These are phyloP conservation scores for Thunnus albacares DNA, from an alignment of 2,797 vertebrate genomes.

Conservation along the genomic window DNA sequence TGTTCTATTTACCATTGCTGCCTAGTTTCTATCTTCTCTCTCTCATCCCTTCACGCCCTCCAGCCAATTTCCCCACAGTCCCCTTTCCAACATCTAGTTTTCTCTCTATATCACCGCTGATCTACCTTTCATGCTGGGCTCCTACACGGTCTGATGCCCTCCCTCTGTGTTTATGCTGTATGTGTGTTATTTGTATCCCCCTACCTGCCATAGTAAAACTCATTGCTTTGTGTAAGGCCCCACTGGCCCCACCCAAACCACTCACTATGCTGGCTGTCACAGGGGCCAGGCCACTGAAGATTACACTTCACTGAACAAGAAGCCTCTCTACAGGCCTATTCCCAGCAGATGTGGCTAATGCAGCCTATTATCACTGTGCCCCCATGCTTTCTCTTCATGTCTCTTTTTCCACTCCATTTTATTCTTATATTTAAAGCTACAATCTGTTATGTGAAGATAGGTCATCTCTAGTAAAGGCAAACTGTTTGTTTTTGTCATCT, in stretches of 20 bases:
- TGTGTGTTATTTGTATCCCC: slow-evolving; percentile 83
- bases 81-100: slow-evolving; percentile 80
- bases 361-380: slow-evolving; percentile 69
- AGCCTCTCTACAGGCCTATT: slow-evolving; percentile 72
- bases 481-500: background rate
- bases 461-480: slow-evolving; percentile 36
- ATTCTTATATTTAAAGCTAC: slow-evolving; percentile 60
- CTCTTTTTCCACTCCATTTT: slow-evolving; percentile 61
- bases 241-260: slow-evolving; percentile 75
- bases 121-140: slow-evolving; percentile 80
- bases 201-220: slow-evolving; percentile 75
- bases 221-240: slow-evolving; percentile 71
- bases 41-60: slow-evolving; percentile 72
- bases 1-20: slow-evolving; percentile 72
- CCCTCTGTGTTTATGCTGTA: slow-evolving; percentile 79
- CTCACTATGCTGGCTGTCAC: slow-evolving; percentile 73
- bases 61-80: slow-evolving; percentile 80
- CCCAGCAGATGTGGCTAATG: slow-evolving; percentile 75
- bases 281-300: slow-evolving; percentile 70
- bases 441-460: slow-evolving; percentile 42
- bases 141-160: slow-evolving; percentile 76
- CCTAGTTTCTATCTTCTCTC: slow-evolving; percentile 68
- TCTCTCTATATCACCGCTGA: slow-evolving; percentile 76
- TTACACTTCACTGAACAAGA: slow-evolving; percentile 80
- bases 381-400: slow-evolving; percentile 49